Evolutionary conservation across 2,888 invertebrate species (phyloP), one percentile per base, ranked within the genome.

Genomic region (Agonopterix subpropinquella): DNA sequence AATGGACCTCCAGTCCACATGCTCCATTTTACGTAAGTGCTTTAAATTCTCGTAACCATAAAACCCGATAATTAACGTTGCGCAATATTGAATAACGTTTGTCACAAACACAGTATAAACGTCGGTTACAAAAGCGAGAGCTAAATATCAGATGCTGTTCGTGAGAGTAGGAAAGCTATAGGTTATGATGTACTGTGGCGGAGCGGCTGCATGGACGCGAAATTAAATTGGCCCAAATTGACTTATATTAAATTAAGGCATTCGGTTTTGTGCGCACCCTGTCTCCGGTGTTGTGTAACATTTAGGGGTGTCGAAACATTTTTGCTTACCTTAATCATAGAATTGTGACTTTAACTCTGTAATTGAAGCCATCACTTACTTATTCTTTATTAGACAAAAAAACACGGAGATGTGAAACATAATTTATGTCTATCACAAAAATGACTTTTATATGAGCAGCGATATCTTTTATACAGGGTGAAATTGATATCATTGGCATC

Each of bases 201-300:
- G 66, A 69, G 62, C 65, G 66, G 68, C 73, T 76, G 81, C 74
- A 82, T 76, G 79, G 73, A 67, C 77, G 77, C 70, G 70, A 71
- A 82, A 84, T 83, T 79, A 83, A 86, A 85, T 83, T 83, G 83
- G 75, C 80, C 79, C 70, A 81, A 86, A 86, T 86, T 84, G 84
- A 82, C 83, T 83, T 79, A 70, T 77, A 85, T 85, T 79, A 80
- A 83, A 84, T 86, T 80, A 85, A 77, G 80, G 79, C 77, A 75
- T 79, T 83, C 76, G 75, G 84, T 83, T 83, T 84, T 82, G 80
- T 77, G 67, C 74, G 73, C 74, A 51, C 71, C 71, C 70, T 71
- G 75, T 42, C 42, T 42, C 42, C 11, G 13, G 42, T 80, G 59
- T 59, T 66, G 70, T 73, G 46, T 47, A 52, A 52, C 62, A 56